These are phyloP conservation scores for Eueides isabella DNA, from an alignment of 1,140 invertebrate species.

Conservation along the genomic window DNA sequence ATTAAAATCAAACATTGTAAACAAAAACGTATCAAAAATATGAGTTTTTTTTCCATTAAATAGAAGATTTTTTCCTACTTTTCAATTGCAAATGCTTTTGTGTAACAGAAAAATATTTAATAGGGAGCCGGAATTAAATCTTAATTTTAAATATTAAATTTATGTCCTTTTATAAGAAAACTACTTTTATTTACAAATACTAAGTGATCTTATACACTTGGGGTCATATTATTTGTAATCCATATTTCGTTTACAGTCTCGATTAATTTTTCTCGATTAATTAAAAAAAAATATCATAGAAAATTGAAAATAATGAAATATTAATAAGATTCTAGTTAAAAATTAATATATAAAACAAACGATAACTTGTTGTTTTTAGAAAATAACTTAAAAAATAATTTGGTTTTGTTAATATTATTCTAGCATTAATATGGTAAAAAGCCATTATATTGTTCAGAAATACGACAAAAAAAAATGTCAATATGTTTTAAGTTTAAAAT, in stretches of 20 bases:
- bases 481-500: no score
- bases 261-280: no score
- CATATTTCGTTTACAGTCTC: conserved; percentile 26
- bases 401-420: conserved; percentile 6
- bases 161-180: conserved; percentile 50
- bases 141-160: conserved; percentile 9
- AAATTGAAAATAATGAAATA: background rate
- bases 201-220: conserved; percentile 42
- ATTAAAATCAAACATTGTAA: background rate
- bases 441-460: background rate
- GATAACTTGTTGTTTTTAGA: background rate
- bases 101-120: background rate
- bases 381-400: background rate
- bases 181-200: conserved; percentile 61
- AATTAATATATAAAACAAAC: background rate
- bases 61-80: background rate
- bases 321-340: background rate
- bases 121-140: conserved; percentile 13
- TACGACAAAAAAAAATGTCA: no score
- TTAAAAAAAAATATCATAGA: background rate
- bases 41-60: background rate
- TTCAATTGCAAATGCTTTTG: conserved; percentile 10
- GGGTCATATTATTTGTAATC: conserved; percentile 27
- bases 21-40: conserved; percentile 5
- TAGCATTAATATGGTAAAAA: background rate